phyloP scores from a whole-genome alignment of 2,797 vertebrate genomes.

The Podargus strigoides region DNA sequence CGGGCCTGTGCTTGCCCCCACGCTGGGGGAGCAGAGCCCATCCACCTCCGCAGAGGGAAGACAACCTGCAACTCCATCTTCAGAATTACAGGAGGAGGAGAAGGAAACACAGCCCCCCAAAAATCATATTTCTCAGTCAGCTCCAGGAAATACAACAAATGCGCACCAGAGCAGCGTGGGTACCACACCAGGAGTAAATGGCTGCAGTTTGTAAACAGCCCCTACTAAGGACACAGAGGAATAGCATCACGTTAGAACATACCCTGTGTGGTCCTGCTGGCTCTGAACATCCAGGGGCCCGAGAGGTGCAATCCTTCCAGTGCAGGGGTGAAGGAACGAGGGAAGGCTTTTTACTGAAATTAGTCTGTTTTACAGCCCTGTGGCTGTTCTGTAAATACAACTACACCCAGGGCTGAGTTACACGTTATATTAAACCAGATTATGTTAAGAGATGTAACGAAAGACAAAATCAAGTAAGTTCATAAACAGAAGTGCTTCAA shows the following conservation, averaged over 20 bases:
- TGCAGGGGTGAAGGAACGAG: neutral
- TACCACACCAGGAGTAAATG: neutral
- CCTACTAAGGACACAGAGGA: neutral
- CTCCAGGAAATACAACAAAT: neutral
- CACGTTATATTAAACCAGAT: neutral
- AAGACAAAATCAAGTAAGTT: neutral
- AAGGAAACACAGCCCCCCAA: neutral
- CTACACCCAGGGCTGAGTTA: neutral
- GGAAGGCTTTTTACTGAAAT: neutral
- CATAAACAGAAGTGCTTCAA: neutral
- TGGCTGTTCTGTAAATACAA: neutral
- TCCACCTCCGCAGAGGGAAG: neutral
- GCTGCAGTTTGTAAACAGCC: neutral
- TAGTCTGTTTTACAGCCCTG: neutral
- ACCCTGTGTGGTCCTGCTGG: neutral
- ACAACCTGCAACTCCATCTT: neutral
- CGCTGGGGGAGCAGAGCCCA: neutral
- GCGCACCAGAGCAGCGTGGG: neutral
- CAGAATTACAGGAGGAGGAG: neutral
- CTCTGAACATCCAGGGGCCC: fast-evolving
- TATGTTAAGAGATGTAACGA: neutral
- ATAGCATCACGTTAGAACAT: neutral
- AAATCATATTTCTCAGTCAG: neutral
- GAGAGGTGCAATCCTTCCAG: neutral
- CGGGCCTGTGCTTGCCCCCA: neutral